Base-by-base conservation (phyloP, 2,113 vertebrate genomes). In the Phrynocephalus versicolor region DNA sequence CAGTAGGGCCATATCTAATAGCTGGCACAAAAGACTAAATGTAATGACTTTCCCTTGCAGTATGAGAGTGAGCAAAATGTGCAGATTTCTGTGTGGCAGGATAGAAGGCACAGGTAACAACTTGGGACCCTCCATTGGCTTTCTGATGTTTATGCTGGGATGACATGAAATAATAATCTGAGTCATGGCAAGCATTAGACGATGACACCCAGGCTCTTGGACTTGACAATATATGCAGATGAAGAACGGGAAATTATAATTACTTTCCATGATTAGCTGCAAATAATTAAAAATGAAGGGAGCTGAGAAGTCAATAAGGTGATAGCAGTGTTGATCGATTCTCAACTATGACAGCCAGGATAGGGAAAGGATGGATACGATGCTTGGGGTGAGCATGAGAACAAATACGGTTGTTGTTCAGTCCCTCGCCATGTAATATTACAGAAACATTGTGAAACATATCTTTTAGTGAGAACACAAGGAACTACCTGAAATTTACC, bases 1-100 rank as follows among this genome's bases (percentile, higher is more conserved):
- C 77, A 82, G 74, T 23, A 79, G 4, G 6, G 21, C 57, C 82
- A 80, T 67, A 1, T 87, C 65, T 41, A 62, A 3, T n/a, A 83
- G 25, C 39, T 70, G 85, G 80, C 88, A 25, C 0, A 85, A 35
- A 18, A 33, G 84, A 25, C 76, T 35, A 85, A 71, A 81, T 21
- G 18, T 55, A 41, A 33, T 51, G 7, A 45, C 41, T 3, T 51
- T 82, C 45, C 71, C 12, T 51, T 69, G 30, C 15, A 80, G 19
- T 27, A n/a, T 51, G 69, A 67, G 16, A 12, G 6, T 51, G 41
- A 14, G 30, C 9, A 69, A 65, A 35, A 64, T 65, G 2, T 65
- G 41, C 57, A 35, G n/a, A 19, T n/a, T 33, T 15, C 21, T 19
- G 33, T 27, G 18, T 21, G 10, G 33, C 21, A 62, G 35, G 9